Evolutionary conservation across 2,113 vertebrate species (phyloP), one percentile per base, ranked within the genome.

Genomic region (Triplophysa rosa): DNA sequence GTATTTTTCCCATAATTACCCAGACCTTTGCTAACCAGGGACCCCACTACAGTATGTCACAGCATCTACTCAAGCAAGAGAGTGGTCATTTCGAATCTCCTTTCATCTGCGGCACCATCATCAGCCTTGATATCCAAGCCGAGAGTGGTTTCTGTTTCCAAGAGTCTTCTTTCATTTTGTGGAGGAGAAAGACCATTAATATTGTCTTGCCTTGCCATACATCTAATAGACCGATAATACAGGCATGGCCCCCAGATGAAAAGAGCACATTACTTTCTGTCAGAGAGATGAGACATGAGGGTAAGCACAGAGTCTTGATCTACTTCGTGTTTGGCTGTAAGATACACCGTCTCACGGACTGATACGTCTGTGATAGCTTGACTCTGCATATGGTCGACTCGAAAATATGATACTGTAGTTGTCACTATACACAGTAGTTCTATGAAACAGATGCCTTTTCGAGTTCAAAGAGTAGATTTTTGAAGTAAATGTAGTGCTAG

Each of bases 231-330:
- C 86, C 84, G 89, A 91, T 92, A 91, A 93, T 92, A 89, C 87
- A 87, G 89, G 86, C 91, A 89, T 89, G 84, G 90, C 90, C 90
- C 80, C 84, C 84, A 90, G 91, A 93, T 92, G 89, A 90, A 92
- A 90, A 90, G 87, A 87, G 85, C 90, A 87, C 90, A 91, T 91
- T 91, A 88, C 88, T 88, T 88, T 91, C 90, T 87, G 80, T 85
- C 70, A 81, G 84, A 86, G 88, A 86, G 88, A 90, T 89, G 84
- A 91, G 89, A 91, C 89, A 90, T 87, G 87, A 84, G 81, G 85
- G 65, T 70, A 80, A 80, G 82, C 70, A 78, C 67, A 81, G 75
- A 67, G 79, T 79, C 79, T 78, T 81, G 74, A 84, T 81, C 67
- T 69, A 81, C 88, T 80, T 71, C 17, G 26, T 68, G 56, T 84